Conservation (phyloP, 2,888 invertebrate genomes). For the Agrochola lychnidis region DNA sequence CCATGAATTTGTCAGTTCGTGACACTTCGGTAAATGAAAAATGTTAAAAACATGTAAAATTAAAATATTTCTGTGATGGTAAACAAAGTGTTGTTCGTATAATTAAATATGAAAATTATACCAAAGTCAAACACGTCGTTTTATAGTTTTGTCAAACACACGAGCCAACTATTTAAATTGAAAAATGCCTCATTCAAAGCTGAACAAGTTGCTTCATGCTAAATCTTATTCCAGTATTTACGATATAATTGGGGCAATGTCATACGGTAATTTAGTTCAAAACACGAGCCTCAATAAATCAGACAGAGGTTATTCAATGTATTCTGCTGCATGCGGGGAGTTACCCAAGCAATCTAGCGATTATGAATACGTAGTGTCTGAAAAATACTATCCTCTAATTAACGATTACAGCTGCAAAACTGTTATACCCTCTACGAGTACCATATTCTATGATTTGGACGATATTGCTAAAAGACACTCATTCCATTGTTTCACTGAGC, state of each 20-base stretch:
- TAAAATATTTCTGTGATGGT: conserved; percentile 53
- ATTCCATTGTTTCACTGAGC: conserved; percentile 75
- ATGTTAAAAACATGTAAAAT: conserved; percentile 54
- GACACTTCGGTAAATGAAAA: conserved; percentile 44
- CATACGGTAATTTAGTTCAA: conserved; percentile 65
- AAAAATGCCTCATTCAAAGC: conserved; percentile 65
- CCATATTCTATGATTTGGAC: conserved; percentile 85
- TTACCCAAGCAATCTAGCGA: conserved; percentile 41
- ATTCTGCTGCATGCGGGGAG: conserved; percentile 58
- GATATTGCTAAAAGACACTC: conserved; percentile 82
- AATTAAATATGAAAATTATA: conserved; percentile 19
- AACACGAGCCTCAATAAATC: conserved; percentile 53
- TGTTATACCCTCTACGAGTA: conserved; percentile 78
- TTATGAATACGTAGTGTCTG: conserved; percentile 61
- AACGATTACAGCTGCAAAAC: conserved; percentile 71
- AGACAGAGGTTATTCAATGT: conserved; percentile 51
- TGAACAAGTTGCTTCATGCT: conserved; percentile 61
- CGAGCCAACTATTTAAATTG: background rate
- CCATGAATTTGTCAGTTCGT: conserved; percentile 33
- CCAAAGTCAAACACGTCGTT: conserved; percentile 13
- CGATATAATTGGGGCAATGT: conserved; percentile 73
- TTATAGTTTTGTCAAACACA: conserved; percentile 16
- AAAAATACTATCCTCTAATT: conserved; percentile 77
- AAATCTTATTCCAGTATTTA: conserved; percentile 79
- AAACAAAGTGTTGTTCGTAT: conserved; percentile 20